These are phyloP conservation scores for Geothlypis trichas DNA, from an alignment of 2,113 vertebrate species.

Conservation along the genomic window DNA sequence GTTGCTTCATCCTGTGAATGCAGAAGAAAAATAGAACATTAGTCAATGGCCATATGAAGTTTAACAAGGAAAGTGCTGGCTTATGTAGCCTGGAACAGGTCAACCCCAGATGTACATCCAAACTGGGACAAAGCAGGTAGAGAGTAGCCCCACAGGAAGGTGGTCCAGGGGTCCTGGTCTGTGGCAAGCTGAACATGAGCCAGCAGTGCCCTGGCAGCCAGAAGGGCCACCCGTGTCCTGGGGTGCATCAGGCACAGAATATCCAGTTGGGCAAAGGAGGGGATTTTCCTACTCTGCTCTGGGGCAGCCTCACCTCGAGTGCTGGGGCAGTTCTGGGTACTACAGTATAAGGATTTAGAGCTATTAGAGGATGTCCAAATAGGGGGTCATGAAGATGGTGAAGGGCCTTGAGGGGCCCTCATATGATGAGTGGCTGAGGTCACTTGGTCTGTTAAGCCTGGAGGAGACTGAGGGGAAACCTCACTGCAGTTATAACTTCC, in stretches of 20 bases:
- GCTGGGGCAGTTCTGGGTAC: fast-evolving
- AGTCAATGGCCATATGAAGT: not conserved
- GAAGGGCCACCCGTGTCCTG: fast-evolving
- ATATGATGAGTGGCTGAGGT: fast-evolving
- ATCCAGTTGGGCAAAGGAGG: fast-evolving
- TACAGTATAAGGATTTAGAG: fast-evolving
- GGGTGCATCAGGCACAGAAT: not conserved
- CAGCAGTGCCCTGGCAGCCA: not conserved
- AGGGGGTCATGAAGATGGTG: fast-evolving
- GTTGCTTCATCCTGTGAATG: not conserved
- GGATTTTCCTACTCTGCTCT: fast-evolving
- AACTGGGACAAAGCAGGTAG: not conserved
- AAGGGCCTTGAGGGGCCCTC: fast-evolving
- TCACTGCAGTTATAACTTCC: fast-evolving
- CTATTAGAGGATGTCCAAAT: not conserved
- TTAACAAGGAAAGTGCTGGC: not conserved
- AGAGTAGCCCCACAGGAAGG: not conserved
- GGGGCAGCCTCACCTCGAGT: fast-evolving
- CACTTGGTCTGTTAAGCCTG: not conserved
- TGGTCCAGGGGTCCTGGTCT: too few relatives aligned
- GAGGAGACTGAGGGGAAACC: not conserved
- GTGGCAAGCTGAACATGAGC: fast-evolving
- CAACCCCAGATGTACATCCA: fast-evolving
- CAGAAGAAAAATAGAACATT: not conserved
- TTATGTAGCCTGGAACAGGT: not conserved